A percentile compares a stretch with the other conserved stretches of the same genome.
phyloP scores from a whole-genome alignment of 2,113 vertebrate genomes.

The Sander vitreus region DNA sequence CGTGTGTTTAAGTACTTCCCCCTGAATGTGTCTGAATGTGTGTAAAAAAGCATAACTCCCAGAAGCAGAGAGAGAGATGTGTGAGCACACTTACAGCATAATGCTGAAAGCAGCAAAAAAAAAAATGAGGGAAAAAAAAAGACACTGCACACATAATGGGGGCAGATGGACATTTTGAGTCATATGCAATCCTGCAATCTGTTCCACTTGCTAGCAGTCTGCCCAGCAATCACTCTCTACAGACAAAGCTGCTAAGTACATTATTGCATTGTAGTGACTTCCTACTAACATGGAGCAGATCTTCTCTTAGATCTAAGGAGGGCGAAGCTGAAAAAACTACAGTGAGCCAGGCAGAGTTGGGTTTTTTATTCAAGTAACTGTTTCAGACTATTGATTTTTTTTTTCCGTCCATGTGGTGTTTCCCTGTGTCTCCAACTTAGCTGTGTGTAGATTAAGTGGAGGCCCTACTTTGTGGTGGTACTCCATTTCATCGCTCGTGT shows the following conservation, averaged over 20 bases:
- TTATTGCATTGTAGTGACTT: constrained; percentile 50
- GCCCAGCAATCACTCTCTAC: constrained; percentile 52
- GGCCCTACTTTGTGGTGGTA: constrained; percentile 26
- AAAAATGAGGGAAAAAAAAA: constrained; percentile 32
- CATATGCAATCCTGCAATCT: constrained; percentile 73
- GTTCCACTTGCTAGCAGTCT: constrained; percentile 59
- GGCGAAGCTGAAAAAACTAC: constrained; percentile 34
- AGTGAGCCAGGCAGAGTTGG: constrained; percentile 19
- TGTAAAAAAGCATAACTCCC: constrained; percentile 5
- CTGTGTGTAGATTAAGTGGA: constrained; percentile 53
- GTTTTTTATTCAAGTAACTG: constrained; percentile 64
- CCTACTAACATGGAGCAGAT: constrained; percentile 52
- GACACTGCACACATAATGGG: constrained; percentile 55
- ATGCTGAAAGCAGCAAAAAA: constrained; percentile 68
- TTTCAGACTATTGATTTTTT: constrained; percentile 66
- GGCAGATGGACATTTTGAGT: constrained; percentile 80
- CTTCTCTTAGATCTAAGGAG: neutral
- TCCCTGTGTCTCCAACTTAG: constrained; percentile 44
- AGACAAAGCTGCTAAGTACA: constrained; percentile 59
- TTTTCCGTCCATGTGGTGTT: constrained; percentile 16
- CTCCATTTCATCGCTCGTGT: constrained; percentile 22
- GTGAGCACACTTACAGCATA: constrained; percentile 44
- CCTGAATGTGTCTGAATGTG: too few species aligned
- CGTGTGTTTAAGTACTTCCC: constrained; percentile 45
- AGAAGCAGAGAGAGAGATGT: constrained; percentile 32